A percentile compares a stretch with the other conserved stretches of the same genome.
Conservation (phyloP, 2,888 invertebrate genomes). For the Spilosoma lubricipeda region DNA sequence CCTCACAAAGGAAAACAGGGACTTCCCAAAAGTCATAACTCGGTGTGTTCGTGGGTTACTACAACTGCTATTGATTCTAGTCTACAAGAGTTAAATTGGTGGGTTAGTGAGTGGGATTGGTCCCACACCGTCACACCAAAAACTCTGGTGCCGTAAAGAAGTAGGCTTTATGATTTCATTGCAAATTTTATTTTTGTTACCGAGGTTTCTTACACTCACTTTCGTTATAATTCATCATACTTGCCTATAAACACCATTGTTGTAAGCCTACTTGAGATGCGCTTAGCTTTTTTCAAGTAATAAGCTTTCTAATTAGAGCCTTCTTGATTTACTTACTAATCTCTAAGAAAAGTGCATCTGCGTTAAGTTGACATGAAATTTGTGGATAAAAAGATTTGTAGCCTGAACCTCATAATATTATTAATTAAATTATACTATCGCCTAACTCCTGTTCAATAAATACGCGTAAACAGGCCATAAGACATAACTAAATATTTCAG, state of each 20-base stretch:
- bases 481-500: constrained; percentile 50
- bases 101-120: too few relatives aligned
- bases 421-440: too few relatives aligned
- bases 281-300: neutral
- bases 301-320: neutral
- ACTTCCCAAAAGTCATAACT: too few relatives aligned
- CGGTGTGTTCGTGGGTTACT: too few relatives aligned
- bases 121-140: neutral
- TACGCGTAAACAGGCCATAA: neutral
- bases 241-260: neutral
- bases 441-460: too few relatives aligned
- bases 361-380: too few relatives aligned
- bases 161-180: neutral
- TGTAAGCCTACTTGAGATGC: neutral
- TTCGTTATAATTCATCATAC: neutral
- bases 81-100: too few relatives aligned
- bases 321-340: too few relatives aligned
- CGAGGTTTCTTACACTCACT: neutral
- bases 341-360: neutral
- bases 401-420: too few relatives aligned
- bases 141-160: neutral
- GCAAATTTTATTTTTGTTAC: neutral
- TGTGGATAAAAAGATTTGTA: too few relatives aligned
- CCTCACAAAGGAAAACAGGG: too few relatives aligned
- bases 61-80: too few relatives aligned